Conservation (phyloP, 2,113 vertebrate genomes). For the Lepisosteus oculatus region DNA sequence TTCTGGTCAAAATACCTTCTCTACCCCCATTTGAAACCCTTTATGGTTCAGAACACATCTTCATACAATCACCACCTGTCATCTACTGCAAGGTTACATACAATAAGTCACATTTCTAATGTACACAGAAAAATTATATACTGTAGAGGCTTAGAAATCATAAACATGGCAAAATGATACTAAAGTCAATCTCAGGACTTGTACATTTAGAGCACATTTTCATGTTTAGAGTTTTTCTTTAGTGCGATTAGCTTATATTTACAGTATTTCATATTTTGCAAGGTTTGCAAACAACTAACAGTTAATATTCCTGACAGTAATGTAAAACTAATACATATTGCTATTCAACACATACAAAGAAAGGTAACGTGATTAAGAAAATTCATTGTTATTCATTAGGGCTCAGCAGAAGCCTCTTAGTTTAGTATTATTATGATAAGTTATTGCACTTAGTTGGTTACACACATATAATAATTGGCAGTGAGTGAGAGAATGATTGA, state of each 20-base stretch:
- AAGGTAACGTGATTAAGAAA: background rate
- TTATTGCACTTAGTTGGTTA: conserved; percentile 17
- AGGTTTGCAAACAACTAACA: background rate
- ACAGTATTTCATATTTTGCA: conserved; percentile 5
- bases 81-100: too few species aligned
- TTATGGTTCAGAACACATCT: too few species aligned
- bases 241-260: background rate
- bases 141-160: too few species aligned
- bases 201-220: too few species aligned
- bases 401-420: background rate
- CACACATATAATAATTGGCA: background rate
- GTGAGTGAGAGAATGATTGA: background rate
- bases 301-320: conserved; percentile 1
- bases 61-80: too few species aligned
- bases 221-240: too few species aligned
- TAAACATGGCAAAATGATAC: too few species aligned
- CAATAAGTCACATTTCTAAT: too few species aligned
- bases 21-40: too few species aligned
- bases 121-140: too few species aligned
- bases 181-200: too few species aligned
- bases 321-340: conserved; percentile 6
- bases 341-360: background rate
- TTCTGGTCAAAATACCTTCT: too few species aligned
- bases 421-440: background rate
- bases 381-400: conserved; percentile 11